Evolutionary conservation across 2,113 vertebrate genomes (phyloP), one percentile per base, ranked within the genome.

Genomic region (Casuarius casuarius): DNA sequence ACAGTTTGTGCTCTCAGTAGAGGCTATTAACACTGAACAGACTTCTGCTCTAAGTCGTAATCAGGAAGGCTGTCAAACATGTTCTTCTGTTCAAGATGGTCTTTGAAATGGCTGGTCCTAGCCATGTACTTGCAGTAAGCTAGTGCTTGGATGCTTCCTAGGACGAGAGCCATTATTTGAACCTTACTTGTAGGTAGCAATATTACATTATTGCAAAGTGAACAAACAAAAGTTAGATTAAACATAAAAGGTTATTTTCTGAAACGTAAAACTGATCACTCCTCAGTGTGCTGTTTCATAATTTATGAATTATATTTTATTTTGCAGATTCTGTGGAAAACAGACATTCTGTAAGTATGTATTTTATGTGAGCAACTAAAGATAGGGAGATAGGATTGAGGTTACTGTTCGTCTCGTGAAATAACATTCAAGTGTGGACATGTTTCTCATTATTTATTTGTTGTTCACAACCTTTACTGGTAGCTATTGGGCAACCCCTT

Each of bases 271-370:
- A 48, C 20, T 35, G 20, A 54, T 78, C 35, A 12, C 33, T 63
- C 52, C 90, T 54, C 82, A 68, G 3, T 61, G 48, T 66, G 28
- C 54, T 26, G 49, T 62, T 91, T 76, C 44, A 20, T 91, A 84
- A 89, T 85, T 86, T 44, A 54, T 87, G 38, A 19, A 1, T 18
- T 96, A 18, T 94, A 21, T 92, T 97, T 97, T 97, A 61, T 97
- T 97, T 98, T 98, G 67, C 97, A 98, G 98, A 96, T 96, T 95
- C 94, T 78, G 31, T 85, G 96, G 97, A 97, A 96, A 97, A 96
- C 93, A 98, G 98, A 72, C 95, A 96, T 88, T 98, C 98, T 83
- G 97, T 98, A 97, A 98, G 98, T 98, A 98, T 31, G 20, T 3
- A 15, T 90, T 96, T 92, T 61, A 23, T 75, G 19, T 29, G 33